Evolutionary conservation across 2,888 invertebrate species (phyloP).

Genomic region (Sinodicranocentrus sp.): DNA sequence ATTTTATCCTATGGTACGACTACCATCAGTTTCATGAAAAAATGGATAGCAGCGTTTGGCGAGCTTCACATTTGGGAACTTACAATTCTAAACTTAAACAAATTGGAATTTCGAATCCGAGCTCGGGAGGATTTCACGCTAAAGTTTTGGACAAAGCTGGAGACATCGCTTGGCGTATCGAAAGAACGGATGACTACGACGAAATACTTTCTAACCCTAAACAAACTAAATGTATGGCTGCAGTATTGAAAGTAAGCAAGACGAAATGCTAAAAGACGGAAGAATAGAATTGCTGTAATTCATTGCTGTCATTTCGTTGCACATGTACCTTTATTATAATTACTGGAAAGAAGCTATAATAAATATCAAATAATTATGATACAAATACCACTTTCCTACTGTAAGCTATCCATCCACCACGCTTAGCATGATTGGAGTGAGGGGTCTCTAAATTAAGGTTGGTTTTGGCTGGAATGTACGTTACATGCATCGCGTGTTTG

Average conservation of each 20-base stretch:
- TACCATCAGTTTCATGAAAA: slow-evolving; percentile 72
- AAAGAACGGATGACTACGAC: slow-evolving; percentile 65
- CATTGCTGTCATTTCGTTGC: too few relatives aligned
- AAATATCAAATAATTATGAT: too few relatives aligned
- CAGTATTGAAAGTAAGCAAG: slow-evolving; percentile 33
- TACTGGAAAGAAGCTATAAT: too few relatives aligned
- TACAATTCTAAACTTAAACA: slow-evolving; percentile 70
- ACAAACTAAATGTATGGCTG: slow-evolving; percentile 15
- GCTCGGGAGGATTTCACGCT: slow-evolving; percentile 67
- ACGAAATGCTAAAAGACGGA: not conserved
- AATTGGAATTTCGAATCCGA: slow-evolving; percentile 61
- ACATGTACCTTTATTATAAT: too few relatives aligned
- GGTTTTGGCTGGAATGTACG: too few relatives aligned
- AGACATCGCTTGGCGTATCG: slow-evolving; percentile 59
- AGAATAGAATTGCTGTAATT: too few relatives aligned
- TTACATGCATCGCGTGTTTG: too few relatives aligned
- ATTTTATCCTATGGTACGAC: too few relatives aligned
- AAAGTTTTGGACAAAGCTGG: slow-evolving; percentile 57
- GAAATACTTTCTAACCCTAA: slow-evolving; percentile 35
- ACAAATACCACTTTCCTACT: too few relatives aligned
- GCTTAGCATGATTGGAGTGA: too few relatives aligned
- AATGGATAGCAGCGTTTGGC: slow-evolving; percentile 69
- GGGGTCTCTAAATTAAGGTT: too few relatives aligned
- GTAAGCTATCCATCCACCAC: too few relatives aligned
- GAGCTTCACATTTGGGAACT: slow-evolving; percentile 71